Base-by-base conservation (phyloP, 2,888 invertebrate genomes). In the Leucophenga maculata region DNA sequence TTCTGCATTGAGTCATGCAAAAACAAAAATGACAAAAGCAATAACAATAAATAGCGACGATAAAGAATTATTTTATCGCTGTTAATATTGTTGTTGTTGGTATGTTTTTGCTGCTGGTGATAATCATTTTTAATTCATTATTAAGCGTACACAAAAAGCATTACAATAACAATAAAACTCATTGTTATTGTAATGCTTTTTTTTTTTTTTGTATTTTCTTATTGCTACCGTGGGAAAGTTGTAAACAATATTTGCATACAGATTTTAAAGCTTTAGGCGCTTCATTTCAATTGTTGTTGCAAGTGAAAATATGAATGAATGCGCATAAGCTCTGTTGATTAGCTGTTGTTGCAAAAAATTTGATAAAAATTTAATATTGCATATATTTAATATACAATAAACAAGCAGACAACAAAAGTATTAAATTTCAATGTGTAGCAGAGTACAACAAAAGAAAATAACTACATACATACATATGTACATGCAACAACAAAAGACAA, bases 81-180 rank as follows among this genome's bases (percentile, higher is more conserved):
- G 75, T 71, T 62, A 55, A 55, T 26, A 46, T 59, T 62, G 68
- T 68, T 62, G 71, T 73, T 72, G 75, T 77, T 76, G 75, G 65
- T 55, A 6, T 69, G 65, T 70, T 74, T 68, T 74, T 78, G 72
- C 70, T 76, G 76, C 72, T 70, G 74, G 74, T 73, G 77, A 77
- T 78, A 76, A 78, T 78, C 77, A 78, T 76, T 79, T 76, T 77
- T 79, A 80, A 80, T 80, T 81, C 78, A 79, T 79, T 79, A 79
- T 77, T 78, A 81, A 79, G 77, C 81, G 73, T 68, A 55, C 48
- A 20, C 46, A 69, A 31, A n/a, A n/a, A n/a, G n/a, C n/a, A n/a
- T n/a, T n/a, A n/a, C n/a, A n/a, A n/a, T n/a, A n/a, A n/a, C n/a
- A n/a, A n/a, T n/a, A n/a, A n/a, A n/a, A n/a, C n/a, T n/a, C n/a